Evolutionary conservation across 2,797 vertebrate species (phyloP).

Genomic region (Oreortyx pictus): DNA sequence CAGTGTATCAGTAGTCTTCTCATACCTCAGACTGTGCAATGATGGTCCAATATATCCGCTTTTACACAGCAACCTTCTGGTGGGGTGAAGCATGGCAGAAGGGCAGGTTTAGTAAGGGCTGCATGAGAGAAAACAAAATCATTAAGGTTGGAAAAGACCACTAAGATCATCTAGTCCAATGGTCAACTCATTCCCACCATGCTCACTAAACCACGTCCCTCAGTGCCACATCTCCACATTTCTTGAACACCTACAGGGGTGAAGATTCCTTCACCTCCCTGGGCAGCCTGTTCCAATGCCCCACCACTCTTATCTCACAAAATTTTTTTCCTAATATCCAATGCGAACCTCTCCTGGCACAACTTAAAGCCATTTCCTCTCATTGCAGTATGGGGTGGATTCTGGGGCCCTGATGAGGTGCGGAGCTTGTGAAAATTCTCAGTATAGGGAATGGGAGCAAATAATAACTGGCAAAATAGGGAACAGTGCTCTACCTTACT

Average conservation of each 20-base stretch:
- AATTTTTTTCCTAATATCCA: no score
- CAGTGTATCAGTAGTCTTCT: background rate
- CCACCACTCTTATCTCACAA: no score
- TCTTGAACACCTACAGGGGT: no score
- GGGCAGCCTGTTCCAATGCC: no score
- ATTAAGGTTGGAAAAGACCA: no score
- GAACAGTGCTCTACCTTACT: background rate
- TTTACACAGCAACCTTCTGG: background rate
- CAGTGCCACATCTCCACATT: no score
- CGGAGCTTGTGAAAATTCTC: background rate
- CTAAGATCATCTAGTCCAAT: no score
- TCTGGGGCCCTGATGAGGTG: background rate
- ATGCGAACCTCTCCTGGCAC: no score
- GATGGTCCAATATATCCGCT: background rate
- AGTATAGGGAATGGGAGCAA: background rate
- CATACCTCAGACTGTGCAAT: background rate
- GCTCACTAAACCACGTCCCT: no score
- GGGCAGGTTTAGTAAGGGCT: background rate
- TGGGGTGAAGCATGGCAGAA: fast-evolving
- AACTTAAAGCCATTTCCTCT: no score
- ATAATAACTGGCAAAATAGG: background rate
- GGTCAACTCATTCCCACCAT: no score
- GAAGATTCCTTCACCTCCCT: no score
- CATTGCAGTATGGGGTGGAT: background rate
- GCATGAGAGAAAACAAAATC: background rate